Evolutionary conservation across 1,140 invertebrate species (phyloP), one percentile per base, ranked within the genome.

Genomic region (Pentalonia nigronervosa): DNA sequence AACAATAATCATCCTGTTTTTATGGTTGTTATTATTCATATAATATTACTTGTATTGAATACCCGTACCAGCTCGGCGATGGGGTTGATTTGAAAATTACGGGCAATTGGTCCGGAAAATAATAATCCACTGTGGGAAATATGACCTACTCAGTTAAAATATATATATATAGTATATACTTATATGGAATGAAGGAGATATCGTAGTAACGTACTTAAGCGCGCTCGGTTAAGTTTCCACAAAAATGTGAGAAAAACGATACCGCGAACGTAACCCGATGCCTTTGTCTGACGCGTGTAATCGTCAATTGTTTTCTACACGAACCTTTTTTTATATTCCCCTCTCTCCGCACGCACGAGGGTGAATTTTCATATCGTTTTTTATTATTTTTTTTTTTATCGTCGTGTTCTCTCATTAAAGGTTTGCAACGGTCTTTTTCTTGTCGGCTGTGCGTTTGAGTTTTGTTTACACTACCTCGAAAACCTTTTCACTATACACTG

Each of bases 181-280:
- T 50, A 21, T 34, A 89, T 36, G 21, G n/a, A 30, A 23, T 25
- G 25, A 45, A 30, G 41, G 34, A 17, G 47, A 92, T 92, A 92
- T 93, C 81, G 91, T n/a, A 17, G 91, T 93, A 93, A 93, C 91
- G 91, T 86, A 93, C 81, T 93, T 93, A 93, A 86, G 30, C 91
- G 91, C 81, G 91, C 91, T 93, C 91, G 91, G 91, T 93, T 93
- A 84, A 86, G 91, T 93, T 93, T 93, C 91, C 91, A 86, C 91
- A 93, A 93, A 91, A 93, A 93, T 93, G 81, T 81, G 76, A 83
- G 91, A 93, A 93, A 93, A 93, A 93, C 91, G 91, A 84, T 86
- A 60, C 88, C 50, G 23, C 41, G 47, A 34, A 30, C 47, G 91
- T 93, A 93, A 93, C 91, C 81, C 91, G 91, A 93, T 93, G 67